Base-by-base conservation (phyloP, 2,797 vertebrate species). In the Coregonus sp. region DNA sequence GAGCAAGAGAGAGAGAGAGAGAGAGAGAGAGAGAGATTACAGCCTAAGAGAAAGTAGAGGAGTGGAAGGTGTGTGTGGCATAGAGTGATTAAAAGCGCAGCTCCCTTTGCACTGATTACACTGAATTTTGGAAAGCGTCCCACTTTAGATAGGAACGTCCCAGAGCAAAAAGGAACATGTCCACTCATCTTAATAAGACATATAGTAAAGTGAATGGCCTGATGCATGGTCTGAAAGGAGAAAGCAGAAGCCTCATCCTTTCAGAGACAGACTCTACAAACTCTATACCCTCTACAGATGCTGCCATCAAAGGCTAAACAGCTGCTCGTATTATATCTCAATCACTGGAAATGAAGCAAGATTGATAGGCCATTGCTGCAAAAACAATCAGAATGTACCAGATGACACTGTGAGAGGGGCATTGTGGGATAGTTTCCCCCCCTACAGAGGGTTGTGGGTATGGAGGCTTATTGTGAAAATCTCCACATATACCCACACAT, bases 171-270 rank as follows among this genome's bases (percentile, higher is more conserved):
- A 77, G 72, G 56, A 79, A 61, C 33, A 59, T 14, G 75, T 73
- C 52, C 56, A 69, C 37, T 29, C 71, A 29, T 75, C 76, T 15
- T 50, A 75, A 37, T 63, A 63, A 18, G 56, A 5, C 54, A 4
- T 9, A 18, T 31, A 73, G n/a, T 63, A 20, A 72, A 12, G 3
- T n/a, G 35, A 73, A 77, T 79, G 47, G 69, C 54, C 40, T 47
- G 40, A 56, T 33, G 78, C 81, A 81, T 69, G 75, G 77, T 78
- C 86, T 78, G 33, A 18, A 86, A 84, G 70, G 69, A 73, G 2
- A 72, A 82, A 72, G 73, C 73, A 56, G 74, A 56, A 82, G 86
- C 78, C 81, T 73, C 80, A 74, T 87, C 75, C 77, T 78, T 81
- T 83, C 70, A 20, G 65, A 75, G 65, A 77, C 71, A 79, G 73